These are phyloP conservation scores for Amazonetta brasiliensis DNA, from an alignment of 2,797 vertebrate species.

Conservation along the genomic window DNA sequence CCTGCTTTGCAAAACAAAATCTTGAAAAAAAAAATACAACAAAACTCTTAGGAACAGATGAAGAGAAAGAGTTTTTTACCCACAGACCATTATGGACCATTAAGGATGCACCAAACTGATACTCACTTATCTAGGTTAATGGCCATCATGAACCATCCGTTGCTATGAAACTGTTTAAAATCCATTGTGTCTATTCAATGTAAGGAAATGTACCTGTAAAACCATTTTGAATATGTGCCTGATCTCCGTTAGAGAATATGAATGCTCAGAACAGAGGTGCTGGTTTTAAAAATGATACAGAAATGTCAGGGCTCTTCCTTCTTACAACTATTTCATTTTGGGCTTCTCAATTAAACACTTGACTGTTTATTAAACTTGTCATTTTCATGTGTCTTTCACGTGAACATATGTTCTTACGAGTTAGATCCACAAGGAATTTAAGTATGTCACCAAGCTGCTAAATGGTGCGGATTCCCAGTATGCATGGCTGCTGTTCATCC, in stretches of 20 bases:
- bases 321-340: background rate
- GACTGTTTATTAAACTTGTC: background rate
- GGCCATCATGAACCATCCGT: slow-evolving; percentile 30
- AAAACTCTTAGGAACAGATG: background rate
- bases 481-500: background rate
- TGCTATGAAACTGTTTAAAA: slow-evolving; percentile 66
- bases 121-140: slow-evolving; percentile 45
- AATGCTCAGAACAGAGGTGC: background rate
- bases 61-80: slow-evolving; percentile 27
- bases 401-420: background rate
- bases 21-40: background rate
- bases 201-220: slow-evolving; percentile 55
- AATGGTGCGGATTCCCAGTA: background rate
- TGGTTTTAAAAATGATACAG: background rate
- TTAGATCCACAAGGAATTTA: background rate
- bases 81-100: background rate
- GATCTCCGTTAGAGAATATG: slow-evolving; percentile 1
- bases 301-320: background rate
- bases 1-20: background rate
- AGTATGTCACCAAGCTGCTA: background rate
- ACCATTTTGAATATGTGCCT: slow-evolving; percentile 3
- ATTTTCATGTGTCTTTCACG: background rate
- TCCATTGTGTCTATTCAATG: slow-evolving; percentile 49
- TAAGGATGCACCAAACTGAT: slow-evolving; percentile 29
- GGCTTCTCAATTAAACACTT: background rate